These are phyloP conservation scores for Ciconia boyciana DNA, from an alignment of 2,113 vertebrate genomes.

Conservation along the genomic window DNA sequence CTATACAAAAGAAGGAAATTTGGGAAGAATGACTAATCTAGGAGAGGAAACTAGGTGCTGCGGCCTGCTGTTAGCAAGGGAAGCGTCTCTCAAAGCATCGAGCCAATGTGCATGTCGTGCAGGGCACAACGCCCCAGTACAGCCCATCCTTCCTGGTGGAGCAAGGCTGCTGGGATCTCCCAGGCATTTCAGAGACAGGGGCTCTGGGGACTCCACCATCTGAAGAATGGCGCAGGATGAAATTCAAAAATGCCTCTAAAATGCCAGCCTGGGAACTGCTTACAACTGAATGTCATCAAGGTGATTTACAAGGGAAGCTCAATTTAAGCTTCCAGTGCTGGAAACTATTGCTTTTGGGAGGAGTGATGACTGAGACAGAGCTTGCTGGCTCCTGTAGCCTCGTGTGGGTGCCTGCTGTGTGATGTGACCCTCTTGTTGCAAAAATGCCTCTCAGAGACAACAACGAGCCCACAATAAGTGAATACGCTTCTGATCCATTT, in stretches of 20 bases:
- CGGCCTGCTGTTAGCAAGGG: neutral
- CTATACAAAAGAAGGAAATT: constrained; percentile 72
- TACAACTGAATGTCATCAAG: neutral
- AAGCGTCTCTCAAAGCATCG: neutral
- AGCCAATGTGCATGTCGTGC: rapidly evolving
- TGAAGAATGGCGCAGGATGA: neutral
- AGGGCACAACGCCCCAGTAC: neutral
- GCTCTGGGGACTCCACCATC: neutral
- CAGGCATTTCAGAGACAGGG: neutral
- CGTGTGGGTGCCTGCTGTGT: neutral
- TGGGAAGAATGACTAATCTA: constrained; percentile 37
- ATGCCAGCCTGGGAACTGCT: neutral
- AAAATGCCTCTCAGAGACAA: neutral
- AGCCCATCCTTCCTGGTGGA: neutral
- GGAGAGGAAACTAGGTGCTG: constrained; percentile 43
- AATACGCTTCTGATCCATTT: neutral
- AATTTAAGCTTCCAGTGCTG: neutral
- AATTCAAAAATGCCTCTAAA: neutral
- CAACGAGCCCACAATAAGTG: neutral
- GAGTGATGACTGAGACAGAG: neutral
- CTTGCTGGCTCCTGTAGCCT: neutral
- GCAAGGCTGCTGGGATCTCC: neutral
- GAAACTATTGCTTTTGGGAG: neutral
- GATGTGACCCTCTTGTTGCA: neutral
- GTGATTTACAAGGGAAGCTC: neutral